Evolutionary conservation across 2,113 vertebrate species (phyloP).

Genomic region (Hippopotamus amphibius): DNA sequence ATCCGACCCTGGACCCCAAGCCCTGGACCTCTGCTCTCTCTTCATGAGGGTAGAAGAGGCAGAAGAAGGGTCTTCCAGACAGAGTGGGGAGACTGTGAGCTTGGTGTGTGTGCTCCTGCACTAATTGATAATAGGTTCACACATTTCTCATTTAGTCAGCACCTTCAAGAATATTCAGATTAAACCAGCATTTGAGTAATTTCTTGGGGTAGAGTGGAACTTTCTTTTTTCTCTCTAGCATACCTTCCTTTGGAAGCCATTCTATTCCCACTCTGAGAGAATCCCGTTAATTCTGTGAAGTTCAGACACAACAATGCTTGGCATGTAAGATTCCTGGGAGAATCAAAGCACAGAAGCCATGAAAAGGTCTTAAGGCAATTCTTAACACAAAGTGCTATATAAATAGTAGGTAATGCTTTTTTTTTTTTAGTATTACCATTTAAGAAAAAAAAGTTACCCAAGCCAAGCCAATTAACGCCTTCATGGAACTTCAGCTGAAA

Average conservation of each 20-base stretch:
- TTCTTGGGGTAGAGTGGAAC: background rate
- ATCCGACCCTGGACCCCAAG: accelerated
- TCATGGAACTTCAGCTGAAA: background rate
- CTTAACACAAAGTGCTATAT: background rate
- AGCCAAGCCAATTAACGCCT: background rate
- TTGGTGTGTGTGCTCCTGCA: background rate
- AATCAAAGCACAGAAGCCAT: background rate
- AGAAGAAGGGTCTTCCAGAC: background rate
- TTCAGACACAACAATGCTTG: background rate
- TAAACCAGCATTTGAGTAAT: background rate
- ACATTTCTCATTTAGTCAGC: background rate
- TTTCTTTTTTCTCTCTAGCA: background rate
- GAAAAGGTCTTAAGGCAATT: background rate
- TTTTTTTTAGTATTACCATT: background rate
- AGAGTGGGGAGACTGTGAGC: background rate
- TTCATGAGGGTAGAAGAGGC: accelerated
- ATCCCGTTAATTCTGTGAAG: background rate
- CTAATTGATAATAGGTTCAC: background rate
- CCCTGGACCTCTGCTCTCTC: background rate
- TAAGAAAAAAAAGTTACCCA: background rate
- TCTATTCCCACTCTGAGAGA: background rate
- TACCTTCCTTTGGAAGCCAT: background rate
- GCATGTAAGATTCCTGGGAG: background rate
- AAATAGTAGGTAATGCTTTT: background rate
- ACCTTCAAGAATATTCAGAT: background rate